A percentile compares a stretch with the other conserved stretches of the same genome.
Evolutionary conservation across 2,888 invertebrate species (phyloP).

Genomic region (Acronicta leporina): DNA sequence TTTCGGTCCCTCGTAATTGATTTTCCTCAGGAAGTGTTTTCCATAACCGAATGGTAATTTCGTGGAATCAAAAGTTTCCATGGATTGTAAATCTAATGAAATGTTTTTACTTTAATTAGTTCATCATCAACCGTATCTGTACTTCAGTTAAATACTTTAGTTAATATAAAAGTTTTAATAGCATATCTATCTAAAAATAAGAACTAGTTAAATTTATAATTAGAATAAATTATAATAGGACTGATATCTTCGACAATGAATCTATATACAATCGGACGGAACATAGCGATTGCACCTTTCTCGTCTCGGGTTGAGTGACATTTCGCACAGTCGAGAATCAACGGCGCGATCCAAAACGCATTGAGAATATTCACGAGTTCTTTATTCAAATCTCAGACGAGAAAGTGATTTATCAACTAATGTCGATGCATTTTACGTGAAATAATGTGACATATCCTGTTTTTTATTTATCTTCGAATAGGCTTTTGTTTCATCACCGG

Average conservation of each 20-base stretch:
- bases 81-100: no score
- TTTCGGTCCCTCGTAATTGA: no score
- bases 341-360: slow-evolving; percentile 59
- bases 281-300: slow-evolving; percentile 43
- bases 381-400: slow-evolving; percentile 76
- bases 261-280: slow-evolving; percentile 12
- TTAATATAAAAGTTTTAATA: not conserved
- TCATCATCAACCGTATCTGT: no score
- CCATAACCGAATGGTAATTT: no score
- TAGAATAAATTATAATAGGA: slow-evolving; percentile 31
- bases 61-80: no score
- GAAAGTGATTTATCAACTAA: slow-evolving; percentile 73
- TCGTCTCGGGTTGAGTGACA: slow-evolving; percentile 42
- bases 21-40: no score
- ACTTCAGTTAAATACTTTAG: not conserved
- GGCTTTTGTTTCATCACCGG: slow-evolving; percentile 52
- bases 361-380: slow-evolving; percentile 68
- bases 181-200: slow-evolving; percentile 1
- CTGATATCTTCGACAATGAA: slow-evolving; percentile 16
- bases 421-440: slow-evolving; percentile 48
- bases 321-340: slow-evolving; percentile 60
- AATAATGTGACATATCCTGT: slow-evolving; percentile 56
- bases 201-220: slow-evolving; percentile 9
- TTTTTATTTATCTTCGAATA: slow-evolving; percentile 56
- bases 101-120: no score